These are phyloP conservation scores for Enoplosus armatus DNA, from an alignment of 2,797 vertebrate species.

Conservation along the genomic window DNA sequence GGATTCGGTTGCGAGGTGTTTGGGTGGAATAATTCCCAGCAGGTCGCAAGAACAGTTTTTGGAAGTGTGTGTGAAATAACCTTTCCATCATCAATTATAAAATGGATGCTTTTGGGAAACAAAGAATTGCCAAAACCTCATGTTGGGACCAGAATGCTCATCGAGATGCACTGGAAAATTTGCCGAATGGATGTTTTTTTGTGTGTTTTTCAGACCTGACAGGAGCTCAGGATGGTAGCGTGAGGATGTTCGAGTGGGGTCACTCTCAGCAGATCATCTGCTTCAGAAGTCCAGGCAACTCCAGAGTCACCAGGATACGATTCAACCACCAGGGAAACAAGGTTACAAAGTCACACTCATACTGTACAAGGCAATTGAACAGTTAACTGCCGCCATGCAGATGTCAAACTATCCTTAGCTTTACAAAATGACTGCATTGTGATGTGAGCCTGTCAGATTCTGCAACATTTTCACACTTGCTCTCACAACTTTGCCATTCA, in stretches of 20 bases:
- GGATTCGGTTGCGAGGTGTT: constrained; percentile 33
- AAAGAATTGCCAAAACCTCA: constrained; percentile 31
- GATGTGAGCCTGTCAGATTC: constrained; percentile 45
- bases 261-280: constrained; percentile 98
- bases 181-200: background rate
- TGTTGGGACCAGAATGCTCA: constrained; percentile 34
- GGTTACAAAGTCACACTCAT: constrained; percentile 76
- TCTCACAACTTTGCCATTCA: constrained; percentile 40
- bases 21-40: constrained; percentile 36
- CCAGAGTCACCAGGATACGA: constrained; percentile 95
- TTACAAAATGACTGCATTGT: constrained; percentile 5
- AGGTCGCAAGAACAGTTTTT: background rate
- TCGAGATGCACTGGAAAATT: constrained; percentile 4
- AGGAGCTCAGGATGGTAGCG: constrained; percentile 97
- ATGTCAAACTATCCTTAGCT: constrained; percentile 35
- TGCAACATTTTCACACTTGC: constrained; percentile 50
- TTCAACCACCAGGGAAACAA: constrained; percentile 99
- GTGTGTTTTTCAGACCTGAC: constrained; percentile 90
- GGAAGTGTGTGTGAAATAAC: constrained; percentile 32
- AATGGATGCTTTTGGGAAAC: constrained; percentile 31
- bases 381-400: background rate
- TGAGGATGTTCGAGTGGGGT: constrained; percentile 99
- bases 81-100: constrained; percentile 46
- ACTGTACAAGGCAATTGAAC: background rate
- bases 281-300: constrained; percentile 95